Evolutionary conservation across 1,140 invertebrate species (phyloP), one percentile per base, ranked within the genome.

Genomic region (Tetramorium alpestre): DNA sequence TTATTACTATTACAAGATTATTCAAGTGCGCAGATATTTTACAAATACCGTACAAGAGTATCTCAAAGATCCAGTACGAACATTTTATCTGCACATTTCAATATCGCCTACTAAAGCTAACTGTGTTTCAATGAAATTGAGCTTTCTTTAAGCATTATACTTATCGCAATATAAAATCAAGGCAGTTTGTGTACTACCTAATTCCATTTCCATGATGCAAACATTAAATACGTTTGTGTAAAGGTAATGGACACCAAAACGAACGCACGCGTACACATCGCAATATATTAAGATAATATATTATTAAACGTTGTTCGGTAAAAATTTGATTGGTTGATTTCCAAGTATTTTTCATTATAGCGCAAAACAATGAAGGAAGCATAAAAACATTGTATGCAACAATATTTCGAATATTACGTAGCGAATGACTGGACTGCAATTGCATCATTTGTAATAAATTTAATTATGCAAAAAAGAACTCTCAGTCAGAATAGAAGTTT

Each of bases 1-100:
- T 78, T 78, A 78, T 78, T 78, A 49, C 11, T 10, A 33, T 65
- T 65, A 65, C 10, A 64, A 64, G 41, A 51, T 64, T 78, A 77
- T 65, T 51, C 60, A 78, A 65, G 60, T 65, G 76, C 75, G 16
- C 41, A 62, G 6, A 77, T 4, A 5, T 58, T 62, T 62, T 78
- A 64, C 33, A 76, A 76, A 60, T 41, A 56, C 25, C 73, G 8
- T 28, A 60, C 70, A 73, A 41, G 33, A 33, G 51, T 78, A 78
- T 51, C 58, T 33, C 44, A 2, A 78, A 28, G 58, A 78, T 62
- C 1, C 56, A 62, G 16, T 76, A n/a, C 18, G 22, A 18, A 18
- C 18, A 44, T 58, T 54, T 49, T 18, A 33, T 80, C 18, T 25
- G 5, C 16, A 67, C 22, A 38, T 51, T 18, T 22, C 41, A 76